A percentile compares a stretch with the other conserved stretches of the same genome.
phyloP scores from a whole-genome alignment of 2,113 vertebrate species.

The Ailurus styani region DNA sequence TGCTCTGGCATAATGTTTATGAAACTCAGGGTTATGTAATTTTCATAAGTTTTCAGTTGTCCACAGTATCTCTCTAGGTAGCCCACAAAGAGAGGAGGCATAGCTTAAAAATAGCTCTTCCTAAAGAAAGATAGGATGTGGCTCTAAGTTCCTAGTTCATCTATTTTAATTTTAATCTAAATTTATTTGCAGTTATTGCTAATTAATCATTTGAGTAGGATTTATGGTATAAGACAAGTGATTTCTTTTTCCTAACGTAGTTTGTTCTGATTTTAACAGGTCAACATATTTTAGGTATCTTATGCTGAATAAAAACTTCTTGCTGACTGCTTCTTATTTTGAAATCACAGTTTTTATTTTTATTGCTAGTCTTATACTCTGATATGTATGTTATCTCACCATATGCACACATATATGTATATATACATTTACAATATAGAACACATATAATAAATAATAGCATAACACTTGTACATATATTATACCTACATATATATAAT shows the following conservation, averaged over 20 bases:
- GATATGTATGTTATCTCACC: background rate
- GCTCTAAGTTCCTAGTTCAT: background rate
- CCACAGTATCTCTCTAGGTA: background rate
- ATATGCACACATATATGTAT: background rate
- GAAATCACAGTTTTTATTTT: background rate
- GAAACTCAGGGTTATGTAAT: background rate
- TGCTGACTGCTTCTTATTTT: background rate
- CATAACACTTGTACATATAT: background rate
- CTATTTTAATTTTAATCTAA: background rate
- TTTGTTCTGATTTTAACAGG: background rate
- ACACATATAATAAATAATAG: background rate
- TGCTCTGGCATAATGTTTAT: background rate
- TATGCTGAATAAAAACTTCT: background rate
- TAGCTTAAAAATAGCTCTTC: background rate
- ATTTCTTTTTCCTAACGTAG: background rate
- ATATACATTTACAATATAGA: background rate
- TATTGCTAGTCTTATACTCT: background rate
- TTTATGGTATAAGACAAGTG: background rate
- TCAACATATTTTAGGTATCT: background rate
- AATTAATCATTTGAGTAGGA: background rate
- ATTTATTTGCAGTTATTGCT: background rate
- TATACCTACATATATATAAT: background rate
- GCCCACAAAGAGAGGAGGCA: background rate
- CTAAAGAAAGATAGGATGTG: background rate
- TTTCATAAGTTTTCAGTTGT: slow-evolving; percentile 6